Evolutionary conservation across 2,113 vertebrate genomes (phyloP).

Genomic region (Grammomys surdaster): DNA sequence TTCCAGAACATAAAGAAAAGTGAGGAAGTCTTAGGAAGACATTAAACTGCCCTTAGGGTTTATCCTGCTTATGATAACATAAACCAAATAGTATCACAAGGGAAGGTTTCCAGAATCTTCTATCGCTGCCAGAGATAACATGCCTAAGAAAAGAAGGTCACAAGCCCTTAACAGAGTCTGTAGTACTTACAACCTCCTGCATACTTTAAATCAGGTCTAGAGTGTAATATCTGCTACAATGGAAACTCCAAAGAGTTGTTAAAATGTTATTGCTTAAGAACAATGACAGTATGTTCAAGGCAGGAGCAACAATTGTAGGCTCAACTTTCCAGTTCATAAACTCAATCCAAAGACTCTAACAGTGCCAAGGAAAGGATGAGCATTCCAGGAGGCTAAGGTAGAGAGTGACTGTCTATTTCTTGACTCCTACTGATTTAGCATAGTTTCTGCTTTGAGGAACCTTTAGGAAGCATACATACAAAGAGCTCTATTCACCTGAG

Average conservation of each 20-base stretch:
- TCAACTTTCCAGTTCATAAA: neutral
- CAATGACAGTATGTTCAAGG: neutral
- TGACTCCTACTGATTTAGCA: neutral
- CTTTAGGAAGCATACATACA: neutral
- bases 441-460: neutral
- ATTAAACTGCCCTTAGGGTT: neutral
- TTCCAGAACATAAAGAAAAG: neutral
- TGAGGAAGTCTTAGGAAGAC: neutral
- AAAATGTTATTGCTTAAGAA: neutral
- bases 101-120: neutral
- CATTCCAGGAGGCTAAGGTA: neutral
- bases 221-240: neutral
- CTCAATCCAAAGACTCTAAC: neutral
- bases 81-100: neutral
- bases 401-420: neutral
- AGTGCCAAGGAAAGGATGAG: neutral
- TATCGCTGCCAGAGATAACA: neutral
- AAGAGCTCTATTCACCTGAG: neutral
- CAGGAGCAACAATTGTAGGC: neutral
- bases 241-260: neutral
- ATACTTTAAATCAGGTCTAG: neutral
- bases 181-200: neutral
- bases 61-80: neutral
- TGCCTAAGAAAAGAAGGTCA: neutral
- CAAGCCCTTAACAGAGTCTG: neutral